These are phyloP conservation scores for Cephalopterus ornatus DNA, from an alignment of 2,113 vertebrate genomes.

Conservation along the genomic window DNA sequence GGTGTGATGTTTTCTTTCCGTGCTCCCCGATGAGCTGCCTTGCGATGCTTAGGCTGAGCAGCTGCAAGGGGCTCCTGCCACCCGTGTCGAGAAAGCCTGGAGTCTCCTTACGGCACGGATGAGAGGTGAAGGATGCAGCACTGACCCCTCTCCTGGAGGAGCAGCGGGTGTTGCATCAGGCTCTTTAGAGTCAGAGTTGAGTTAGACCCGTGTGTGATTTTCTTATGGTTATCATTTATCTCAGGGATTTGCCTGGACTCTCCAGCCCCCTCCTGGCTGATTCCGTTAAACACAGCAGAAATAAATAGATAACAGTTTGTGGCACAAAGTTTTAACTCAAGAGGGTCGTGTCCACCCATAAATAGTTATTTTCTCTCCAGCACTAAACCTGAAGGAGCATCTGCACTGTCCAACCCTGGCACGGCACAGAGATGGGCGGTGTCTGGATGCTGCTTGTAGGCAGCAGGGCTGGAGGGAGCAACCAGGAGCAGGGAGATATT, in stretches of 20 bases:
- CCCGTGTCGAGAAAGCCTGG: fast-evolving
- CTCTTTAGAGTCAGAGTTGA: not conserved
- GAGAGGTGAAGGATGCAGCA: not conserved
- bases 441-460: not conserved
- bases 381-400: not conserved
- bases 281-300: not conserved
- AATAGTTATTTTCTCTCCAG: not conserved
- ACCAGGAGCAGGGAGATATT: not conserved
- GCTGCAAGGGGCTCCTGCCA: not conserved
- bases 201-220: not conserved
- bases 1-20: constrained; percentile 16
- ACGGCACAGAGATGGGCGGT: fast-evolving
- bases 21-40: not conserved
- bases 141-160: not conserved
- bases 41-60: not conserved
- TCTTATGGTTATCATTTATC: not conserved
- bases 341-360: not conserved
- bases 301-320: fast-evolving
- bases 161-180: not conserved
- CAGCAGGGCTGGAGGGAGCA: not conserved
- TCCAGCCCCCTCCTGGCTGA: constrained; percentile 33
- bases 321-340: not conserved
- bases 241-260: not conserved
- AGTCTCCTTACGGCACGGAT: not conserved
- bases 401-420: fast-evolving